Conservation (phyloP, 2,888 invertebrate species). For the Limnephilus rhombicus region DNA sequence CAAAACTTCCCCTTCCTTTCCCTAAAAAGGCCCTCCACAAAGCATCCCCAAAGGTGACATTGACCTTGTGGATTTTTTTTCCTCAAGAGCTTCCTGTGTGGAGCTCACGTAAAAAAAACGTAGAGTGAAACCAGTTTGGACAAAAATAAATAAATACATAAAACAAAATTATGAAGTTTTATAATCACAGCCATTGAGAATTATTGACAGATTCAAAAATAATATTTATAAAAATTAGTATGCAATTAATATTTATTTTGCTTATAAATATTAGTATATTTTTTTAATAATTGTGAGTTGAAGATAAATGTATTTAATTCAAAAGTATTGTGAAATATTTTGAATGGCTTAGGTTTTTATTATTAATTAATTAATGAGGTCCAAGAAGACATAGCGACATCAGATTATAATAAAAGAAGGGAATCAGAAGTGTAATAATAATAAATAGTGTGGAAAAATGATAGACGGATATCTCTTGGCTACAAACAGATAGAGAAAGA, state of each 20-base stretch:
- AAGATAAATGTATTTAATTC: not conserved
- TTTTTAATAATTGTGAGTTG: not conserved
- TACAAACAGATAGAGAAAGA: conserved; percentile 51
- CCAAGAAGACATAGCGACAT: conserved; percentile 14
- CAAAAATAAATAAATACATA: not conserved
- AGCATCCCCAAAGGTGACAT: no score
- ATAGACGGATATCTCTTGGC: conserved; percentile 45
- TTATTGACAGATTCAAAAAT: not conserved
- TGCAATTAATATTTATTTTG: not conserved
- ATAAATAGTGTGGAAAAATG: conserved; percentile 25
- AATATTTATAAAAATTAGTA: no score
- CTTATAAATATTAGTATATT: not conserved
- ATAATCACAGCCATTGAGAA: not conserved
- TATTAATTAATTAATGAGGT: not conserved
- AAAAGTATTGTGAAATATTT: not conserved
- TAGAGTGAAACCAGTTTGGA: not conserved
- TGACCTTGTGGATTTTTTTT: no score
- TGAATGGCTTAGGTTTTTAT: not conserved
- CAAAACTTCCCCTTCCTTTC: no score
- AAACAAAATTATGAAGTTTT: not conserved
- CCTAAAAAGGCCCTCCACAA: no score
- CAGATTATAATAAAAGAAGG: conserved; percentile 18
- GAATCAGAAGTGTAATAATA: not conserved
- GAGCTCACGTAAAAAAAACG: not conserved
- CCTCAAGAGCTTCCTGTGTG: no score